Evolutionary conservation across 1,140 invertebrate genomes (phyloP).

Genomic region (Macrobrachium nipponense): DNA sequence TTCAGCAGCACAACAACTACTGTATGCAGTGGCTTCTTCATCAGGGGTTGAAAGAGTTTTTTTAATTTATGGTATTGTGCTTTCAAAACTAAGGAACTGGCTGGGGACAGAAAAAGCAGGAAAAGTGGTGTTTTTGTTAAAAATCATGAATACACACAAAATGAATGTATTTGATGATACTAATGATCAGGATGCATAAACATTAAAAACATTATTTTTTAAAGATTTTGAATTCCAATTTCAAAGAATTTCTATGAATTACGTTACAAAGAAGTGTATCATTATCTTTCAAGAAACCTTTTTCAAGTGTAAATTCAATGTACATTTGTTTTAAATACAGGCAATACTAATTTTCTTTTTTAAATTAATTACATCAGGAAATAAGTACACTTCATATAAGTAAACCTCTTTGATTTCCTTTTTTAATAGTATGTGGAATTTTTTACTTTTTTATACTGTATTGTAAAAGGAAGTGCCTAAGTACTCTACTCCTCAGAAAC

Average conservation of each 20-base stretch:
- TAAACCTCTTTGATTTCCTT: background rate
- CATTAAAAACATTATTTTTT: too few relatives aligned
- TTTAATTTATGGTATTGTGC: background rate
- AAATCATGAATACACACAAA: slow-evolving; percentile 6
- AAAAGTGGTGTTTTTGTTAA: slow-evolving; percentile 5
- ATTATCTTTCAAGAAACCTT: background rate
- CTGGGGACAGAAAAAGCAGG: too few relatives aligned
- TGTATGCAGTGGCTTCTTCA: background rate
- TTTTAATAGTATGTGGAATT: too few relatives aligned
- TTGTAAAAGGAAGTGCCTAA: too few relatives aligned
- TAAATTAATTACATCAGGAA: background rate
- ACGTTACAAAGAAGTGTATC: too few relatives aligned
- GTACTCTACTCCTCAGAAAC: too few relatives aligned
- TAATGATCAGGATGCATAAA: too few relatives aligned
- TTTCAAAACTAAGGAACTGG: background rate
- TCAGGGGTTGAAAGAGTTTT: background rate
- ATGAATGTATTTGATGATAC: too few relatives aligned
- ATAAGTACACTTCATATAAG: slow-evolving; percentile 8
- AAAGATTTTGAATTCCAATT: too few relatives aligned
- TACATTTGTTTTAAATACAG: background rate
- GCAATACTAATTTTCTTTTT: background rate
- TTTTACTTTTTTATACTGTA: too few relatives aligned
- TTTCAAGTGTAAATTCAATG: background rate
- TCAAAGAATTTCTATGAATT: too few relatives aligned
- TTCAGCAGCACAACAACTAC: background rate